A percentile compares a stretch with the other conserved stretches of the same genome.
phyloP scores from a whole-genome alignment of 1,140 invertebrate genomes.

The Helicoverpa armigera region DNA sequence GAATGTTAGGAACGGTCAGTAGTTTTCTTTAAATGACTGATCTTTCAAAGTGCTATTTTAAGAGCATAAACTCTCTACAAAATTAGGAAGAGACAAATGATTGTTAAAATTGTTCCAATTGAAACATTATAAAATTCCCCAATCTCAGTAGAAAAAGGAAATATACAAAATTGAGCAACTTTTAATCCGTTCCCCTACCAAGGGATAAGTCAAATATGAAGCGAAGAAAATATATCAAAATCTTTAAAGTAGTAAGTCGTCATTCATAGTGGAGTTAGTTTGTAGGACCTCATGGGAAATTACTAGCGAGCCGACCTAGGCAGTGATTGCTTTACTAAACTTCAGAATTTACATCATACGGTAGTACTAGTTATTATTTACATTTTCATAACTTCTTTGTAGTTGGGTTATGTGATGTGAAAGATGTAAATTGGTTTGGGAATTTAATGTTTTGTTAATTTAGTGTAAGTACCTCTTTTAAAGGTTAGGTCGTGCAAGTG shows the following conservation, averaged over 20 bases:
- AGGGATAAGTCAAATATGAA: neutral
- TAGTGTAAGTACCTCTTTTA: too few species aligned
- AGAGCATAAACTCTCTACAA: too few species aligned
- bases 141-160: neutral
- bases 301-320: neutral
- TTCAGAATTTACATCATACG: slow-evolving; percentile 26
- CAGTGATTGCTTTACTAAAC: slow-evolving; percentile 30
- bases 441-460: neutral
- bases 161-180: too few species aligned
- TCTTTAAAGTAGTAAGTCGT: slow-evolving; percentile 16
- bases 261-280: slow-evolving; percentile 27
- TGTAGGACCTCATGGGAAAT: slow-evolving; percentile 31
- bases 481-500: too few species aligned
- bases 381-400: slow-evolving; percentile 17
- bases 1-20: too few species aligned
- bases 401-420: neutral
- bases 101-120: too few species aligned
- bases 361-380: slow-evolving; percentile 13
- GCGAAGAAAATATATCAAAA: neutral
- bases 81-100: too few species aligned
- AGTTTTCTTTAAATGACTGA: too few species aligned
- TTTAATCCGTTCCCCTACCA: too few species aligned
- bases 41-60: too few species aligned
- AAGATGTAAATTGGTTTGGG: neutral
- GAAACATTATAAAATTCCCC: too few species aligned